phyloP scores from a whole-genome alignment of 2,888 invertebrate genomes.

The Coenonympha arcania region DNA sequence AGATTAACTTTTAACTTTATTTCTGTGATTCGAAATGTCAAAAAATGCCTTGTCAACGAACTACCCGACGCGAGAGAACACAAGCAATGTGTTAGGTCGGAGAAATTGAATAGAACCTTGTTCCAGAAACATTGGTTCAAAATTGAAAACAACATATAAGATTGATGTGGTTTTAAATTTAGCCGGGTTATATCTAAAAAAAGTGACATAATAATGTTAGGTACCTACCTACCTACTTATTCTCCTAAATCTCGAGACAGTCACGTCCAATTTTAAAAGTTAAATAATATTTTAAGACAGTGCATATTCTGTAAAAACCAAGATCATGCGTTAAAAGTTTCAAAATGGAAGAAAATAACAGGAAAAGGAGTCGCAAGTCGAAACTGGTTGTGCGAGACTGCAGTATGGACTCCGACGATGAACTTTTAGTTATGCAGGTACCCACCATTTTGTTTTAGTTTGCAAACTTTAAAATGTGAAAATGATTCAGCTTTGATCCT shows the following conservation, averaged over 20 bases:
- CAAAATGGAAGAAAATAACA: slow-evolving; percentile 24
- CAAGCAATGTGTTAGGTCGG: slow-evolving; percentile 6
- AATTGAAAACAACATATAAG: too few species aligned
- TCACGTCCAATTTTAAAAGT: too few species aligned
- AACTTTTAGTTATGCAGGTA: slow-evolving; percentile 34
- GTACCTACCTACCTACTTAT: too few species aligned
- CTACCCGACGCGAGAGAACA: slow-evolving; percentile 21
- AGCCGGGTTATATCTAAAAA: slow-evolving; percentile 2
- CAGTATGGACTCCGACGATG: slow-evolving; percentile 28
- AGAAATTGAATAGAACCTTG: slow-evolving; percentile 11
- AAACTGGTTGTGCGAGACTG: slow-evolving; percentile 37
- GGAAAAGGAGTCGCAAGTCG: slow-evolving; percentile 37
- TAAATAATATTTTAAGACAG: not conserved
- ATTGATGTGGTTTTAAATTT: not conserved
- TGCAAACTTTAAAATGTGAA: not conserved
- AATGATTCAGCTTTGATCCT: not conserved
- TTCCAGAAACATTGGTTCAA: too few species aligned
- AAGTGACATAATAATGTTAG: slow-evolving; percentile 9
- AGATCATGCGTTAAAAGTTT: not conserved
- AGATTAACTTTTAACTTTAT: too few species aligned
- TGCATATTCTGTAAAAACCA: not conserved
- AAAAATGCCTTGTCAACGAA: too few species aligned
- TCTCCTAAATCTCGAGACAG: too few species aligned
- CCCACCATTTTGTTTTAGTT: slow-evolving; percentile 21
- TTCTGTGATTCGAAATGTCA: too few species aligned